phyloP scores from a whole-genome alignment of 2,797 vertebrate species.

The Bradypodion pumilum region DNA sequence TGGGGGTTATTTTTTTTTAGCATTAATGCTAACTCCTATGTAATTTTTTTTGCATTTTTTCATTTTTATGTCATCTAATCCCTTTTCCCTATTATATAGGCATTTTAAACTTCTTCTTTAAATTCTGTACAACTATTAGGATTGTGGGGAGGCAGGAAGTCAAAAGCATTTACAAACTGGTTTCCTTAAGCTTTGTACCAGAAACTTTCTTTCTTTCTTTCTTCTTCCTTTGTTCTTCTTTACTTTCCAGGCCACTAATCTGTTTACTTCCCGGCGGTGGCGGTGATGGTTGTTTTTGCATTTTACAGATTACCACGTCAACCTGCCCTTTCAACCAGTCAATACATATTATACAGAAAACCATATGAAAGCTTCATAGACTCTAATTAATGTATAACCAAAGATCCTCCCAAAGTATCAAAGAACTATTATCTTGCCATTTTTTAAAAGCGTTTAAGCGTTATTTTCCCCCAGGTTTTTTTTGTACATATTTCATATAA shows the following conservation, averaged over 20 bases:
- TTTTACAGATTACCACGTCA: conserved; percentile 73
- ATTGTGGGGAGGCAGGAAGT: conserved; percentile 82
- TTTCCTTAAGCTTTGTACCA: too few relatives aligned
- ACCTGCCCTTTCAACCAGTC: conserved; percentile 68
- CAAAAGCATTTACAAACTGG: conserved; percentile 84
- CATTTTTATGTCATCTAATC: conserved; percentile 79
- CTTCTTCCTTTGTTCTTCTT: conserved; percentile 67
- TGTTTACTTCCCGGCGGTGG: conserved; percentile 47
- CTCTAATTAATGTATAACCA: conserved; percentile 83
- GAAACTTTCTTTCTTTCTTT: conserved; percentile 66
- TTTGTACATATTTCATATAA: conserved; percentile 87
- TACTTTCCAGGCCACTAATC: conserved; percentile 65
- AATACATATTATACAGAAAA: conserved; percentile 83
- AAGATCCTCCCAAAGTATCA: conserved; percentile 85
- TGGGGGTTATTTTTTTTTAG: conserved; percentile 80
- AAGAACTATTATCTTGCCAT: conserved; percentile 93
- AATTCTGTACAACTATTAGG: conserved; percentile 89
- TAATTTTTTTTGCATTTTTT: conserved; percentile 73
- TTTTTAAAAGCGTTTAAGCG: conserved; percentile 96
- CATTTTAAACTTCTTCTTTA: conserved; percentile 90
- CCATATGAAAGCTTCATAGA: conserved; percentile 85
- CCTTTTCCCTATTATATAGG: conserved; percentile 89
- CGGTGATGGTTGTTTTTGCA: conserved; percentile 61
- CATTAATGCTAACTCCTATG: conserved; percentile 90
- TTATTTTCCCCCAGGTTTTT: conserved; percentile 64